phyloP scores from a whole-genome alignment of 2,113 vertebrate species.

The Callospermophilus lateralis region DNA sequence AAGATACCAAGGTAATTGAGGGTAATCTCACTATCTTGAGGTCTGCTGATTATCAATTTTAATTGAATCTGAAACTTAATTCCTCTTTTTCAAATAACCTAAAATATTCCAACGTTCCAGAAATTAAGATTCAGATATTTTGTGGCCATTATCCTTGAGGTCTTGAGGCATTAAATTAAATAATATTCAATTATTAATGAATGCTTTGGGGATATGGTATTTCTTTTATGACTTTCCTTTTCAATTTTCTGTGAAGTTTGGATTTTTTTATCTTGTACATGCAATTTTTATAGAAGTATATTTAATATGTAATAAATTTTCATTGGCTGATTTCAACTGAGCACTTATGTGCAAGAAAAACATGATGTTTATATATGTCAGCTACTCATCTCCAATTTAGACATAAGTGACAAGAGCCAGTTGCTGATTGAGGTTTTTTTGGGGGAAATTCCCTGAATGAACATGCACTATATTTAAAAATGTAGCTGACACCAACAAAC shows the following conservation, averaged over 20 bases:
- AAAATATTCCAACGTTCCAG: neutral
- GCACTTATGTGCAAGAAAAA: neutral
- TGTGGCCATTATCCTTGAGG: neutral
- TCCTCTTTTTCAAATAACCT: neutral
- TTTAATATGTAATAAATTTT: neutral
- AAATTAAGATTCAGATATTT: neutral
- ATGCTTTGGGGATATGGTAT: neutral
- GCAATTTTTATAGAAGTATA: neutral
- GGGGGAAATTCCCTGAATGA: neutral
- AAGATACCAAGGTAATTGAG: neutral
- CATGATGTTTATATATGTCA: neutral
- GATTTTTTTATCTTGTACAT: neutral
- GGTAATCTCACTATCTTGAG: neutral
- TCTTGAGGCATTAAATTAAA: neutral
- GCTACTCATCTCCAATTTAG: neutral
- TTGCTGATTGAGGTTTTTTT: neutral
- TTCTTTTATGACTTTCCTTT: neutral
- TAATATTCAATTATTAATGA: neutral
- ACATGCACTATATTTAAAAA: constrained; percentile 22
- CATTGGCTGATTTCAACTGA: neutral
- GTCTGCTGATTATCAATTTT: neutral
- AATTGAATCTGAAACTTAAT: neutral
- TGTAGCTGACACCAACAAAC: neutral
- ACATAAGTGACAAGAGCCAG: neutral
- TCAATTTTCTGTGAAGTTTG: neutral